Base-by-base conservation (phyloP, 2,888 invertebrate species). In the Lottia scabra region DNA sequence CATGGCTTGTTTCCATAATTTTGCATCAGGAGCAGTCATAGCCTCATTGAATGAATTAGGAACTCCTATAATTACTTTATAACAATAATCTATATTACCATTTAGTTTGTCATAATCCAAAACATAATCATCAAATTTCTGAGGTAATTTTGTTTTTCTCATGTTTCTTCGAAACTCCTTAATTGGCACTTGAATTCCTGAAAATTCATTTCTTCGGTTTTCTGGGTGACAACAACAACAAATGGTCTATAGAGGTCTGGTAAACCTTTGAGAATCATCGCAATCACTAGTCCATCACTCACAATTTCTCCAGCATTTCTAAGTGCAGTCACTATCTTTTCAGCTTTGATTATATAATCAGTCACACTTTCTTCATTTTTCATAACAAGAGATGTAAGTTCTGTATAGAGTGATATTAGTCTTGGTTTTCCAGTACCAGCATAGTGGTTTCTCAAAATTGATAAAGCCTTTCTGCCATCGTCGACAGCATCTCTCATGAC, bases 401-500 rank as follows among this genome's bases (percentile, higher is more conserved):
- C 71, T 2, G 73, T 76, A 38, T 76, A 79, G 2, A 79, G 63
- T 10, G 70, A 23, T 1, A 79, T 77, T 13, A 77, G 26, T 62
- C 74, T 64, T 8, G 74, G 75, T 63, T 77, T 77, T 0, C 78
- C 74, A 46, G 15, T 48, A 15, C 75, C 67, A 1, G 46, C 56
- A 46, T 78, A 77, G 48, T 77, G 77, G 8, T 76, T 63, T 19
- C 72, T 68, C 30, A 80, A 62, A 56, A 78, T 78, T 27, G 64
- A 46, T 23, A 74, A 68, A 16, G 80, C 76, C 15, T 71, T 73
- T 62, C 78, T 71, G 10, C 80, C 78, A 73, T 80, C 74, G 62
- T 80, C 70, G 3, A 13, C 46, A 16, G 76, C 79, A 68, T 78
- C 80, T 13, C 76, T n/a, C 70, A 80, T 80, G 3, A 79, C 65